Percentiles rank a stretch among this genome's conserved stretches.
Evolutionary conservation across 2,888 invertebrate species (phyloP).

Genomic region (Drosophila kuntzei): DNA sequence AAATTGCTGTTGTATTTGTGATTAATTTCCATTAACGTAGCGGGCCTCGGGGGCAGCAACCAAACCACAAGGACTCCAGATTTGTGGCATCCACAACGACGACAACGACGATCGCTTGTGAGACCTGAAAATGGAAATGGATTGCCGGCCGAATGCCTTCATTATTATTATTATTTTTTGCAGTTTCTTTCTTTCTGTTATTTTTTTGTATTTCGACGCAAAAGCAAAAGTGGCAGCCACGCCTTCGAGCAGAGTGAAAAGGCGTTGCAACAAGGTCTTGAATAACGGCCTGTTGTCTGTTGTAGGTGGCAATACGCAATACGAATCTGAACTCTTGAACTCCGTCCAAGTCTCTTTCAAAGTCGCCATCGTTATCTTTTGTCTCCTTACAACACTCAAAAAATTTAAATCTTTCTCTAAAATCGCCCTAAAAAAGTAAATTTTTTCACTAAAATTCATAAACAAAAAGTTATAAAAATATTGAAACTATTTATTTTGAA

Average conservation of each 20-base stretch:
- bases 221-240: conserved; percentile 43
- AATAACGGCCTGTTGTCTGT: conserved; percentile 16
- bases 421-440: no score
- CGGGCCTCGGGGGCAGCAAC: conserved; percentile 33
- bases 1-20: conserved; percentile 63
- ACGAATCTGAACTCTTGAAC: conserved; percentile 72
- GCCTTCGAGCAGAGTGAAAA: conserved; percentile 44
- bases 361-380: not conserved
- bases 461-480: no score
- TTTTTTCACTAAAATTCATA: no score
- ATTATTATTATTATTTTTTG: conserved; percentile 69
- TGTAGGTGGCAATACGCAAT: conserved; percentile 68
- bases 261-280: conserved; percentile 31
- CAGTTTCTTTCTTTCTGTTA: conserved; percentile 26
- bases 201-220: conserved; percentile 22
- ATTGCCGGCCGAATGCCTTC: conserved; percentile 83
- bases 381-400: not conserved
- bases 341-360: not conserved
- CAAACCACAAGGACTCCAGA: conserved; percentile 43
- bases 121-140: conserved; percentile 68
- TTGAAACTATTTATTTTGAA: no score
- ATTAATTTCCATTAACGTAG: conserved; percentile 69
- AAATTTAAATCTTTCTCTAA: not conserved
- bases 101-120: conserved; percentile 29
- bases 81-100: conserved; percentile 23